A percentile compares a stretch with the other conserved stretches of the same genome.
These are phyloP conservation scores for Cygnus atratus DNA, from an alignment of 2,113 vertebrate genomes.

Conservation along the genomic window DNA sequence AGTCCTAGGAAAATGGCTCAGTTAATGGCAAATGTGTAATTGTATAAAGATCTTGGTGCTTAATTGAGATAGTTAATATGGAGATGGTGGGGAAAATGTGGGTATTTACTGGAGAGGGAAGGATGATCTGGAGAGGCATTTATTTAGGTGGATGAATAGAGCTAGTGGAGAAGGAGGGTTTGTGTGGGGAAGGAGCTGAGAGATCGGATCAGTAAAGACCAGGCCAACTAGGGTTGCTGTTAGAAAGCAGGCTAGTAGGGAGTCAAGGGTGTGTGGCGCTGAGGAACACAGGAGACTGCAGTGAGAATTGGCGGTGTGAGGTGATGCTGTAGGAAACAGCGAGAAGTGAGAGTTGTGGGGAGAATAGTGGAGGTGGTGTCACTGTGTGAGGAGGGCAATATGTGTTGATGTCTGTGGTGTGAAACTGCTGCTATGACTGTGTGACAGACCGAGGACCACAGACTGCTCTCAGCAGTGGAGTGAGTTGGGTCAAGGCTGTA, in stretches of 20 bases:
- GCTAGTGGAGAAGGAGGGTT: neutral
- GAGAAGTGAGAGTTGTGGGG: neutral
- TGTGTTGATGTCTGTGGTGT: neutral
- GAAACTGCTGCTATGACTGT: neutral
- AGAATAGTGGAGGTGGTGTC: neutral
- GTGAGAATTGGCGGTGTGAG: accelerated
- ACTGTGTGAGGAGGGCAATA: accelerated
- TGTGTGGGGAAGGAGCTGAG: neutral
- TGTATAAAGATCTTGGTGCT: neutral
- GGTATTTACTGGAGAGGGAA: neutral
- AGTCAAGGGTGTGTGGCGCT: accelerated
- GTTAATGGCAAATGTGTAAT: neutral
- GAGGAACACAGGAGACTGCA: accelerated
- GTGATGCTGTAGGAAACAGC: accelerated
- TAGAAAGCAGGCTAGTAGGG: neutral
- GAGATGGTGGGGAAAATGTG: neutral
- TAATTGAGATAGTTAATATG: neutral
- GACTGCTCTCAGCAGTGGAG: neutral
- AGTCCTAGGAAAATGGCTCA: neutral
- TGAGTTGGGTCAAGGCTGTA: neutral
- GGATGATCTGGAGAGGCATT: neutral
- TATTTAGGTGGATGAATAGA: neutral
- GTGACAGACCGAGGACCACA: neutral
- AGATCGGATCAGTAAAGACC: neutral
- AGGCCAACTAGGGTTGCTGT: neutral